phyloP scores from a whole-genome alignment of 2,797 vertebrate genomes.

The Enoplosus armatus region DNA sequence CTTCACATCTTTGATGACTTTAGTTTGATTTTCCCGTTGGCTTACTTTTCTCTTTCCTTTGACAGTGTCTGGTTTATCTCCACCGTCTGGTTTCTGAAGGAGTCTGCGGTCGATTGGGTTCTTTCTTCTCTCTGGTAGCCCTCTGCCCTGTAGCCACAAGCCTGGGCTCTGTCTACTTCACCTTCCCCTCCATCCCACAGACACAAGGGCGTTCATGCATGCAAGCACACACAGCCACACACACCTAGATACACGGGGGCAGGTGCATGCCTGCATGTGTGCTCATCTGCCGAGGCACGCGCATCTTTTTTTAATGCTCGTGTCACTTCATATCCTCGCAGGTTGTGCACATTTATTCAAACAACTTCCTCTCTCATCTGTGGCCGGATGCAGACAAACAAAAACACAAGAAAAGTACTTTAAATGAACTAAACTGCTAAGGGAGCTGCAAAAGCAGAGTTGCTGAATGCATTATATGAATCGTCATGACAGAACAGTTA shows the following conservation, averaged over 20 bases:
- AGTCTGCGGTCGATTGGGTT: conserved; percentile 38
- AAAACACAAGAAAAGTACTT: conserved; percentile 24
- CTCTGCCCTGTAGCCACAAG: conserved; percentile 5
- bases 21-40: conserved; percentile 49
- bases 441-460: background rate
- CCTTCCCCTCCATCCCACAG: conserved; percentile 2
- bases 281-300: conserved; percentile 11
- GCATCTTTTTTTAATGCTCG: conserved; percentile 68
- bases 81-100: conserved; percentile 40
- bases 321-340: conserved; percentile 55
- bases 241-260: background rate
- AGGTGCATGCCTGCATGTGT: conserved; percentile 10
- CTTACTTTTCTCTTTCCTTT: conserved; percentile 32
- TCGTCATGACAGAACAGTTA: background rate
- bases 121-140: conserved; percentile 42
- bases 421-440: background rate
- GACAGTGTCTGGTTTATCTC: conserved; percentile 39
- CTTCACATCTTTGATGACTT: conserved; percentile 54
- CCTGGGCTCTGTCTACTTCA: conserved; percentile 33
- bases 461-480: background rate
- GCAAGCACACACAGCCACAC: conserved; percentile 10
- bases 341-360: conserved; percentile 46
- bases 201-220: conserved; percentile 13
- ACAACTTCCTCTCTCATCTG: conserved; percentile 41
- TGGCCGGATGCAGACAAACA: conserved; percentile 23